Conservation (phyloP, 2,888 invertebrate genomes). For the Nemotelus pantherinus region DNA sequence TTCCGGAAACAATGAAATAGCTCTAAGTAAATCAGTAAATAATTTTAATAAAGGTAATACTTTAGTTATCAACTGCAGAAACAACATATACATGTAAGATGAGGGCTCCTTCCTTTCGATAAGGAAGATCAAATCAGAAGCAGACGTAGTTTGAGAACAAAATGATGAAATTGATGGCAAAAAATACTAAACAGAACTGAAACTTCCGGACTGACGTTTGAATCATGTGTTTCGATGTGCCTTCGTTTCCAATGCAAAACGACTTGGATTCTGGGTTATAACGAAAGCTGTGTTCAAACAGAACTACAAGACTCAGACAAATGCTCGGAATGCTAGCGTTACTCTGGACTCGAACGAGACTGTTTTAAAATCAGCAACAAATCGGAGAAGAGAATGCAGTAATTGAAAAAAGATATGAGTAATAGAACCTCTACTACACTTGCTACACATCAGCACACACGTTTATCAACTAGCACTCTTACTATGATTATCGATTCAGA, state of each 20-base stretch:
- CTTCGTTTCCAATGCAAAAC: too few relatives aligned
- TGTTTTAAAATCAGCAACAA: background rate
- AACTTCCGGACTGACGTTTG: too few relatives aligned
- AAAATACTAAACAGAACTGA: too few relatives aligned
- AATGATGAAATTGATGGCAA: background rate
- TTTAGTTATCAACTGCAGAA: slow-evolving; percentile 23
- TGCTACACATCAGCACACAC: slow-evolving; percentile 1
- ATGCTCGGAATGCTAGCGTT: too few relatives aligned
- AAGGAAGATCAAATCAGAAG: slow-evolving; percentile 9
- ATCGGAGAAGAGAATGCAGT: background rate
- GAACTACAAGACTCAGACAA: too few relatives aligned
- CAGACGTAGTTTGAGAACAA: slow-evolving; percentile 4
- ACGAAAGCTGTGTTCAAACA: slow-evolving; percentile 2
- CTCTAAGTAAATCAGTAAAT: slow-evolving; percentile 45
- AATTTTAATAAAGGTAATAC: slow-evolving; percentile 46
- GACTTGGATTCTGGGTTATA: background rate
- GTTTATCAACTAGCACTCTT: background rate
- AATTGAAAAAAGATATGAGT: background rate
- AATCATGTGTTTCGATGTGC: too few relatives aligned
- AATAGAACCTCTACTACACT: background rate
- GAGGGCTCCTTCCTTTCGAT: slow-evolving; percentile 19
- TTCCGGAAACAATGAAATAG: slow-evolving; percentile 51
- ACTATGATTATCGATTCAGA: slow-evolving; percentile 29
- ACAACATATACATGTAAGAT: slow-evolving; percentile 1
- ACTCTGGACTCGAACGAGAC: background rate